Evolutionary conservation across 2,797 vertebrate species (phyloP), one percentile per base, ranked within the genome.

Genomic region (Psittacula derbiana): DNA sequence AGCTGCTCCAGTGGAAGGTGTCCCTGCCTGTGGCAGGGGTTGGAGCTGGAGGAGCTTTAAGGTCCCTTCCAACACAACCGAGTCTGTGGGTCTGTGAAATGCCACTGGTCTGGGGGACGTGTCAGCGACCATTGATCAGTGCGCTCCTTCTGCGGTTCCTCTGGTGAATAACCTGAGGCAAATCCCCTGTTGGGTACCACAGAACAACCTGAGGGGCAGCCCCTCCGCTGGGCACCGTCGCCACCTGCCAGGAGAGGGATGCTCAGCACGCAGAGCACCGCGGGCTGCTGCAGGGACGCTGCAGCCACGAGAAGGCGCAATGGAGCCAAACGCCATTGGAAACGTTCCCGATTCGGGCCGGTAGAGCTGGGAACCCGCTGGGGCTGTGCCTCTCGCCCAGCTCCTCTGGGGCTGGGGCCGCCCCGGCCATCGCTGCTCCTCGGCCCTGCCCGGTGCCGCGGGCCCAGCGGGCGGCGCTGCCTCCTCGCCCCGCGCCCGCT

Each of bases 311-410:
- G 78, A 24, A 50, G 83, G 74, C 33, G 1, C 33, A 38, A 53
- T 4, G 27, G 10, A 50, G 30, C 41, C 52, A 24, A 49, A 12
- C 28, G 28, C 17, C 28, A 18, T 18, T 30, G 17, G 17, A 52
- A 52, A 52, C 28, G 28, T 4, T 27, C 43, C 2, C 5, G 0
- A 9, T 5, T n/a, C 5, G 23, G 13, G 44, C 44, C 5, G 55
- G 33, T 3, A 6, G 33, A 33, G 67, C 47, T 12, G 38, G 47
- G 25, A 27, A 27, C 47, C 25, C 52, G 30, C 30, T 31, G 11
- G 7, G 17, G 50, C 50, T 52, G 17, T 12, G 50, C 50, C 50
- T 17, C 11, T 31, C 28, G 28, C 28, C 18, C 17, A 17, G 17
- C 28, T 30, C 50, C 50, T 4, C 17, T 18, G 11, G 17, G 28